Base-by-base conservation (phyloP, 2,888 invertebrate genomes). In the Dione vanillae region DNA sequence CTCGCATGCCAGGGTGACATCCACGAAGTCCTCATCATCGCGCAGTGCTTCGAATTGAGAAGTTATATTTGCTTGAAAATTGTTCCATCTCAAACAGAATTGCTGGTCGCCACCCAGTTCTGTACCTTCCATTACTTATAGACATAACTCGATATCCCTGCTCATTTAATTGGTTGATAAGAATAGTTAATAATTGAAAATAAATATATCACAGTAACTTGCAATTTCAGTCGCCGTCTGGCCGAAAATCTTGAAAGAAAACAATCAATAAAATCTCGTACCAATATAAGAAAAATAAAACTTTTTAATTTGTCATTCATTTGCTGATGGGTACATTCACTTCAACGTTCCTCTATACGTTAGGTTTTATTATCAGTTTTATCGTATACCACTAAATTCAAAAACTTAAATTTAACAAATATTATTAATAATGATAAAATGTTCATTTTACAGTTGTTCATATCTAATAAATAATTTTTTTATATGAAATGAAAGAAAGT, bases 11-110 rank as follows among this genome's bases (percentile, higher is more conserved):
- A 97, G 95, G 82, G 97, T 97, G 86, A 97, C 97, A 94, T 97
- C 97, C 85, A 97, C 97, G 94, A 97, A 97, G 93, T 96, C 96
- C 94, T 97, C 97, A 93, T 96, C 96, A 94, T 96, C 96, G 88
- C 97, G 94, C 84, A 97, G 94, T 85, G 96, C 95, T 94, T 96
- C 97, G 94, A 97, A 97, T 91, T 97, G 97, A 89, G 96, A 96
- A 85, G 97, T 96, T 90, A 97, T 96, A 93, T 97, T 97, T 79
- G 96, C 96, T 94, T 96, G 96, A 94, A 96, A 96, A 94, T 97
- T 97, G 94, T 97, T 97, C 97, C 97, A 97, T 94, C 97, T 95
- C 92, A 97, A 95, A 95, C 97, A 97, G 94, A 97, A 97, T 94
- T 97, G 97, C 94, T 97, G 97, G 94, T 96, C 96, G 89, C 95